Percentiles rank a stretch among this genome's conserved stretches.
These are phyloP conservation scores for Rafetus swinhoei DNA, from an alignment of 2,113 vertebrate genomes.

Conservation along the genomic window DNA sequence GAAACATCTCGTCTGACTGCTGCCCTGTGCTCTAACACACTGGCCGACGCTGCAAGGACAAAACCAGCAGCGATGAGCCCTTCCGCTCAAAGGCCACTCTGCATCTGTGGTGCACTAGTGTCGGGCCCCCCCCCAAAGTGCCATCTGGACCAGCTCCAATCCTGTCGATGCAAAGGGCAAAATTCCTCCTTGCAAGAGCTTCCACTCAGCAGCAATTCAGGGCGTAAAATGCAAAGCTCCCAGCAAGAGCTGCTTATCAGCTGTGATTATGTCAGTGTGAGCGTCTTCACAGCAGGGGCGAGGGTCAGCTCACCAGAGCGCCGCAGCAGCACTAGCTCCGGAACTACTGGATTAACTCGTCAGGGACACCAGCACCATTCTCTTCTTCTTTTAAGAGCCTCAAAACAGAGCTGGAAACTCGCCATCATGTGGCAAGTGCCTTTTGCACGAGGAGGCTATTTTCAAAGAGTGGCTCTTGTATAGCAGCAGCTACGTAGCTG, in stretches of 20 bases:
- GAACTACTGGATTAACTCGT: slow-evolving; percentile 17
- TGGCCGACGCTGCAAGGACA: slow-evolving; percentile 33
- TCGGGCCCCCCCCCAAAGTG: slow-evolving; percentile 49
- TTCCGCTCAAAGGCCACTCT: slow-evolving; percentile 53
- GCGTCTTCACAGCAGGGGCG: slow-evolving; percentile 59
- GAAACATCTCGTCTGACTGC: neutral
- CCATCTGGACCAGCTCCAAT: slow-evolving; percentile 58
- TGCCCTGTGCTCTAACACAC: neutral
- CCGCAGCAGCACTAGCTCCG: slow-evolving; percentile 30
- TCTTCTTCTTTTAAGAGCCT: neutral
- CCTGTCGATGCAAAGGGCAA: slow-evolving; percentile 35
- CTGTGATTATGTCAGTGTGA: slow-evolving; percentile 60
- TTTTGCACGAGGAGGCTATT: neutral
- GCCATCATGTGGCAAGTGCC: neutral
- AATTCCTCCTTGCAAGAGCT: slow-evolving; percentile 49
- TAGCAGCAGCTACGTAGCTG: neutral
- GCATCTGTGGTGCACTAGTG: slow-evolving; percentile 33
- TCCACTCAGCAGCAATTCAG: slow-evolving; percentile 52
- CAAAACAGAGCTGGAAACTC: neutral
- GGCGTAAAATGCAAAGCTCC: slow-evolving; percentile 46
- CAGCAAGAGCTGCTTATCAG: slow-evolving; percentile 64
- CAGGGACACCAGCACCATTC: slow-evolving; percentile 18
- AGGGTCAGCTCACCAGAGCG: slow-evolving; percentile 48
- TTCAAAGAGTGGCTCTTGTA: neutral
- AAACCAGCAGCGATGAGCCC: slow-evolving; percentile 41